phyloP scores from a whole-genome alignment of 2,797 vertebrate genomes.

The Sylvilagus floridanus region DNA sequence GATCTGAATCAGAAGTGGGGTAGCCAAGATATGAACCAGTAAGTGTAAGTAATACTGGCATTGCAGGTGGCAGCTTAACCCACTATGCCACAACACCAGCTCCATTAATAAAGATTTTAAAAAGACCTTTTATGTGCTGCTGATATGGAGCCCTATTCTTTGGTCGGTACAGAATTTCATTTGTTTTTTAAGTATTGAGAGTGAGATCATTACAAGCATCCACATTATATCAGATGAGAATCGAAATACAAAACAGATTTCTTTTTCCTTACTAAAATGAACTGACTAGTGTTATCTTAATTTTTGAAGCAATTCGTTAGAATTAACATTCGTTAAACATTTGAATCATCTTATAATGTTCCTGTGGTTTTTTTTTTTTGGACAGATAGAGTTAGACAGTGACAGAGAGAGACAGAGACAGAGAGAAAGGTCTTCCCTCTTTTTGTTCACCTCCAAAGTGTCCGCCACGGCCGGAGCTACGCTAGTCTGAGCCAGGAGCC shows the following conservation, averaged over 20 bases:
- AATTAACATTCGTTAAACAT: background rate
- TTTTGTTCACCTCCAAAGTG: too few species aligned
- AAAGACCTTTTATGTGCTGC: background rate
- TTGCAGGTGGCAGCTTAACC: too few species aligned
- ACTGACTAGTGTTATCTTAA: too few species aligned
- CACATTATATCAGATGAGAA: background rate
- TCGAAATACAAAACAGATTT: background rate
- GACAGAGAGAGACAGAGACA: too few species aligned
- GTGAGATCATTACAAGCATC: background rate
- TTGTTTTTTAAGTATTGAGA: background rate
- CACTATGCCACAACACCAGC: too few species aligned
- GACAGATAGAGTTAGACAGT: too few species aligned
- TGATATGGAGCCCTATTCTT: background rate
- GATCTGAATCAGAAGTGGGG: too few species aligned
- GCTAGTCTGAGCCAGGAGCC: too few species aligned
- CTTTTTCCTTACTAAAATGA: background rate
- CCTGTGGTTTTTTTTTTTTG: background rate
- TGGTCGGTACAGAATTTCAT: background rate
- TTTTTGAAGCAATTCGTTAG: background rate
- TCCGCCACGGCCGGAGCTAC: too few species aligned
- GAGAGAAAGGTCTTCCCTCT: too few species aligned
- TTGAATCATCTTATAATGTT: background rate
- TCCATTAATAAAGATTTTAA: background rate
- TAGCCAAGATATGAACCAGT: too few species aligned
- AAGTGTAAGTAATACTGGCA: too few species aligned